Evolutionary conservation across 2,113 vertebrate species (phyloP), one percentile per base, ranked within the genome.

Genomic region (Eclectus roratus): DNA sequence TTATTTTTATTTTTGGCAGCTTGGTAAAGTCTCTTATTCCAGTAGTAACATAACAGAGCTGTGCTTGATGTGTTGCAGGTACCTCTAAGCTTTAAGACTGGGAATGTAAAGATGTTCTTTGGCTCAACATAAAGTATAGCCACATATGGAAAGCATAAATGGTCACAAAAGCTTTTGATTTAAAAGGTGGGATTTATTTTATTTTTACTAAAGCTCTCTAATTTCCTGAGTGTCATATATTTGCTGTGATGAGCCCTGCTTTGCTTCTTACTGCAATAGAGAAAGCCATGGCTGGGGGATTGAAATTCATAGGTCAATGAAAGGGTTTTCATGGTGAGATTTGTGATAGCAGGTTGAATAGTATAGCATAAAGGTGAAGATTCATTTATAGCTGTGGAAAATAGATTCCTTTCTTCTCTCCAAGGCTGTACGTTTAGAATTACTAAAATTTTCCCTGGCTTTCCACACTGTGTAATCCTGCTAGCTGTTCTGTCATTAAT

Each of bases 121-220:
- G 94, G 71, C 85, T 82, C 74, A 74, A 50, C 4, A 1, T 35
- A 49, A 9, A 33, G 29, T 73, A 68, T 73, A 47, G 88, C 35
- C 11, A 2, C 71, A 96, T 70, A 66, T 83, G 71, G 89, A 91
- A 90, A 88, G 88, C 43, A 88, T 72, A 85, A 91, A 71, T 18
- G 43, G 46, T 61, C 85, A 83, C 60, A 85, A 83, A 94, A 87
- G 5, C 43, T 60, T 58, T 91, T 89, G 79, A 94, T 96, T 96
- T 94, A 85, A 89, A 91, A 93, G 50, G 47, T 95, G 93, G 58
- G 74, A 70, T 91, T 96, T 90, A 35, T 88, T 94, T 94, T 70
- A 39, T 44, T 91, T 86, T 91, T 85, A 43, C 71, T 91, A 82
- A 77, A 93, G 64, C 50, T 44, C 43, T 91, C 46, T 63, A 33